Conservation (phyloP, 2,113 vertebrate genomes). For the Scopus umbretta region DNA sequence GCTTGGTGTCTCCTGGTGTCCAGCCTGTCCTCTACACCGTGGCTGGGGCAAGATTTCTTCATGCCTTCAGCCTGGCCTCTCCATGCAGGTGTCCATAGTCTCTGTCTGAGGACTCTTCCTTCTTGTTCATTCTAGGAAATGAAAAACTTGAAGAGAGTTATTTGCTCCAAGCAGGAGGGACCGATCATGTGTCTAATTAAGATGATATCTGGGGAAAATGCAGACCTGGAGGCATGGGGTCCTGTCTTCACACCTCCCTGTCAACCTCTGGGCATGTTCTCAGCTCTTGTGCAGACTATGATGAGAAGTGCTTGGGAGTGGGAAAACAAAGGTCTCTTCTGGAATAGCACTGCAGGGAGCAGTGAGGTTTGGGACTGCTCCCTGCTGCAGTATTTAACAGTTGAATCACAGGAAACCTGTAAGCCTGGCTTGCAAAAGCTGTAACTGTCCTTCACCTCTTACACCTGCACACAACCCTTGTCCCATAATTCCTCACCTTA, state of each 20-base stretch:
- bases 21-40: background rate
- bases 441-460: background rate
- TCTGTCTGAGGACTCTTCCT: background rate
- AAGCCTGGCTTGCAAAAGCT: background rate
- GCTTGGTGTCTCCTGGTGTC: background rate
- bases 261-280: background rate
- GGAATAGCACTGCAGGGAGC: background rate
- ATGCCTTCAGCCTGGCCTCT: background rate
- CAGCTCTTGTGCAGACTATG: background rate
- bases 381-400: background rate
- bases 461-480: background rate
- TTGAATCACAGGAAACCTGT: background rate
- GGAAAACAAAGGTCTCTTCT: background rate
- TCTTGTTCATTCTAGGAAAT: background rate
- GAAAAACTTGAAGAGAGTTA: background rate
- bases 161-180: background rate
- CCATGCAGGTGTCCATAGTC: background rate
- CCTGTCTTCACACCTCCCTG: background rate
- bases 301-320: background rate
- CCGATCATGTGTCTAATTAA: background rate
- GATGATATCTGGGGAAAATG: background rate
- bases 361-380: background rate
- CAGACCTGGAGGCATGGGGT: background rate
- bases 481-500: background rate
- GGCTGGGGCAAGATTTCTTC: background rate